Percentiles rank a stretch among this genome's conserved stretches.
phyloP scores from a whole-genome alignment of 2,113 vertebrate genomes.

The Larimichthys crocea region DNA sequence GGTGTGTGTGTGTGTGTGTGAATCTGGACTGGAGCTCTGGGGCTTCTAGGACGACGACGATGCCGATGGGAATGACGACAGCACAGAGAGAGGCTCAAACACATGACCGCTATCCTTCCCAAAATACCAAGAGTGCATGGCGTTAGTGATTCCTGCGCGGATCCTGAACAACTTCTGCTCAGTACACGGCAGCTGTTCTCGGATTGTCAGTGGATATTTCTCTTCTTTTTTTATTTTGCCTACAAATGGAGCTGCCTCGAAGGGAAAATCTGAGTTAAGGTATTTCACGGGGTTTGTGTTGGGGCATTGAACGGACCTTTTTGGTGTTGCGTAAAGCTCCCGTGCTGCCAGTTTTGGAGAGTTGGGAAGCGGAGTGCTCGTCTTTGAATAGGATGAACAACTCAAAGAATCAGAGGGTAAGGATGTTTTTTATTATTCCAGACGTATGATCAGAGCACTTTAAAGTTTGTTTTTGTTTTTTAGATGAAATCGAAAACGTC shows the following conservation, averaged over 20 bases:
- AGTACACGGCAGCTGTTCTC: neutral
- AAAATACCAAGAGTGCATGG: constrained; percentile 6
- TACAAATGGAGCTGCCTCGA: constrained; percentile 29
- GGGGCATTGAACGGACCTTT: constrained; percentile 42
- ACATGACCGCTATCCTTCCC: constrained; percentile 56
- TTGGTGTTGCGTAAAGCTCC: constrained; percentile 72
- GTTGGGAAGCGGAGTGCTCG: constrained; percentile 53
- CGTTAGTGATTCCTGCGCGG: constrained; percentile 19
- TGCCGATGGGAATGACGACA: constrained; percentile 35
- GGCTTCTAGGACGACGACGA: constrained; percentile 33
- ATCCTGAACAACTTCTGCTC: constrained; percentile 49
- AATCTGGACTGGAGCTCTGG: constrained; percentile 46
- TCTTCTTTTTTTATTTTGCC: neutral
- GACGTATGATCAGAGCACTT: neutral
- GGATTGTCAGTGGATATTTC: constrained; percentile 4
- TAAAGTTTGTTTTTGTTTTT: neutral
- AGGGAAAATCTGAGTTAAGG: constrained; percentile 63
- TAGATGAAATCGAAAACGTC: constrained; percentile 21
- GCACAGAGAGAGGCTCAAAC: constrained; percentile 44
- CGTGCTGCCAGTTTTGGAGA: constrained; percentile 67
- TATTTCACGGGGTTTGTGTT: constrained; percentile 41
- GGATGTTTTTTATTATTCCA: neutral
- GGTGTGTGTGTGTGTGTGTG: constrained; percentile 6
- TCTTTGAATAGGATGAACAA: constrained; percentile 77
- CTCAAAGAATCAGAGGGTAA: constrained; percentile 79